Base-by-base conservation (phyloP, 1,140 invertebrate species). In the Drosophila athabasca region DNA sequence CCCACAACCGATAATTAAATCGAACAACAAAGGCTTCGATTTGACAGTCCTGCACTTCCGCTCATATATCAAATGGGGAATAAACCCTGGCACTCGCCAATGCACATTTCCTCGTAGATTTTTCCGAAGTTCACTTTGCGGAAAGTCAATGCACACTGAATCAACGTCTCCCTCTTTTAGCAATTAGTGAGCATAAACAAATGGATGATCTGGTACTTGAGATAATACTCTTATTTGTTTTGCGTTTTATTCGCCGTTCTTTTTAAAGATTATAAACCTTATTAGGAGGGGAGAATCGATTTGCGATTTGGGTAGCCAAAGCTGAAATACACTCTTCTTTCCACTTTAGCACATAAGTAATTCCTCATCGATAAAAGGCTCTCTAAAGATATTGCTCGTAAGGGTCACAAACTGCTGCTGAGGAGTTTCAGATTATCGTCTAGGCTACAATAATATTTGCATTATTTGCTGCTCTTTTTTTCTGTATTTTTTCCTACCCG, bases 1-100 rank as follows among this genome's bases (percentile, higher is more conserved):
- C 24, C 45, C 67, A 58, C 65, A 70, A 70, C 67, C 65, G 64
- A 70, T 69, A 70, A 70, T 70, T 70, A 70, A 70, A 70, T 70
- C 67, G 64, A 69, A 69, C 64, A 69, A 69, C 67, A 70, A 70
- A 70, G 65, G 65, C 67, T 69, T 52, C 45, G 67, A 70, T 58
- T 69, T 67, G 67, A 50, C 67, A 70, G 35, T 31, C 19, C 41
- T 52, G 43, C 51, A 55, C 35, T 58, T 70, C 35, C 65, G 65
- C 44, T 70, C 67, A 53, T 69, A 69, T 70, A 69, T 70, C 67
- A 70, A 70, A 13, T 44, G 64, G 26, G 24, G 45, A 43, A 58
- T 17, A 49, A 29, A 48, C 6, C 29, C 31, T 9, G 17, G 13
- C n/a, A 29, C 62, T 29, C 59, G 43, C 62, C n/a, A 9, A 44